These are phyloP conservation scores for Nyctibius grandis DNA, from an alignment of 2,797 vertebrate species.

Conservation along the genomic window DNA sequence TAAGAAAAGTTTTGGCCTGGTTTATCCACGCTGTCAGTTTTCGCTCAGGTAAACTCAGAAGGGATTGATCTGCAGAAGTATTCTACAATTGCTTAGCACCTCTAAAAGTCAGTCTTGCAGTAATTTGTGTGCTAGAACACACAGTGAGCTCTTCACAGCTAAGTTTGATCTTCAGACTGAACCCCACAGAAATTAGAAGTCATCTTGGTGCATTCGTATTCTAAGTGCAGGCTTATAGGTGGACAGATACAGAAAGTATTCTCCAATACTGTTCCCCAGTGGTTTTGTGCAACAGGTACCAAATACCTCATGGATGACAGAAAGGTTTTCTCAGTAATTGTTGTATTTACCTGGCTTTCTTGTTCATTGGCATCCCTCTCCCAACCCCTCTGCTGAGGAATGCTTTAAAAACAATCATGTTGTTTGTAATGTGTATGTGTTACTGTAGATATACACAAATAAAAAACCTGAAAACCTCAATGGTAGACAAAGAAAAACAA, in stretches of 20 bases:
- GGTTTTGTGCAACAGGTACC: neutral
- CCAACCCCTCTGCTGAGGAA: neutral
- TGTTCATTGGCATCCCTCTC: neutral
- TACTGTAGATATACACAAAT: neutral
- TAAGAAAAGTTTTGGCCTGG: neutral
- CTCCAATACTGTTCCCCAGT: too few relatives aligned
- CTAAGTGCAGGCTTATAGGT: neutral
- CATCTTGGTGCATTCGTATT: neutral
- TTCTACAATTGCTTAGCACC: neutral
- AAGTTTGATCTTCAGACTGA: neutral
- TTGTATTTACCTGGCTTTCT: neutral
- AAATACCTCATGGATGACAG: neutral
- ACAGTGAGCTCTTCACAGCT: neutral
- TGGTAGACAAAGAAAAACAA: neutral
- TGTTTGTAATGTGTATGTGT: neutral
- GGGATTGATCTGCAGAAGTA: neutral
- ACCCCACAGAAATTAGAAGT: neutral
- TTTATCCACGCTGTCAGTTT: neutral
- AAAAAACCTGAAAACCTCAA: neutral
- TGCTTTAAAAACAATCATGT: neutral
- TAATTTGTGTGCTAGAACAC: neutral
- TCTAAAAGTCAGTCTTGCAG: neutral
- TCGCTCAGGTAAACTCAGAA: neutral
- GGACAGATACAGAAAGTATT: neutral
- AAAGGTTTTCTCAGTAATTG: neutral